These are phyloP conservation scores for Lasiurus cinereus DNA, from an alignment of 2,113 vertebrate genomes.

Conservation along the genomic window DNA sequence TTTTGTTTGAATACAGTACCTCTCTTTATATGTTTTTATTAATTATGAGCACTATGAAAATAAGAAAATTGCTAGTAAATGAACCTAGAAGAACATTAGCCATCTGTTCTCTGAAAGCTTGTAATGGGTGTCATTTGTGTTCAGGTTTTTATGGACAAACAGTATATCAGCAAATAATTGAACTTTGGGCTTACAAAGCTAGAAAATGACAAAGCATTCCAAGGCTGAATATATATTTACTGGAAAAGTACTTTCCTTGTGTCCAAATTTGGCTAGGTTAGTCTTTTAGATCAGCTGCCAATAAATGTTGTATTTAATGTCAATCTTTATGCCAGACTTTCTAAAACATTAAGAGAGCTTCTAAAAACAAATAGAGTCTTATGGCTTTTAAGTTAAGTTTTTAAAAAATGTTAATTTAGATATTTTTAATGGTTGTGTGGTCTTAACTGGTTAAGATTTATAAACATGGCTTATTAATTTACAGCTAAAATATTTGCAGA, in stretches of 20 bases:
- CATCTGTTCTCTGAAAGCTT: slow-evolving; percentile 76
- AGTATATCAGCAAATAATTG: slow-evolving; percentile 75
- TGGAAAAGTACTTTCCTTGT: slow-evolving; percentile 72
- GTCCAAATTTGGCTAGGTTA: slow-evolving; percentile 54
- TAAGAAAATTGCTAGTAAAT: slow-evolving; percentile 73
- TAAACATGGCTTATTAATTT: slow-evolving; percentile 51
- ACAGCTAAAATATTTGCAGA: slow-evolving; percentile 47
- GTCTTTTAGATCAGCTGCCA: slow-evolving; percentile 63
- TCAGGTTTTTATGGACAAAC: slow-evolving; percentile 69
- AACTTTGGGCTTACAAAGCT: slow-evolving; percentile 72
- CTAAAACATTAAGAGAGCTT: slow-evolving; percentile 67
- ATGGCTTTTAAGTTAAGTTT: slow-evolving; percentile 59
- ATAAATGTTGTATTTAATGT: slow-evolving; percentile 62
- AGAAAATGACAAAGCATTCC: slow-evolving; percentile 72
- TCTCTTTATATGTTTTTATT: slow-evolving; percentile 75
- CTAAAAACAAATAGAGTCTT: slow-evolving; percentile 64
- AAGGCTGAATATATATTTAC: slow-evolving; percentile 45
- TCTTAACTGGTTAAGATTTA: slow-evolving; percentile 61
- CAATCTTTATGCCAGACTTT: slow-evolving; percentile 62
- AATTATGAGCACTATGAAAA: slow-evolving; percentile 74
- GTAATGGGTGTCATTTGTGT: slow-evolving; percentile 66
- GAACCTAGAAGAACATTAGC: slow-evolving; percentile 70
- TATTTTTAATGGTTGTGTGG: slow-evolving; percentile 43
- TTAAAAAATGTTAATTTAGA: slow-evolving; percentile 40
- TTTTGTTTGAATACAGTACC: slow-evolving; percentile 17